phyloP scores from a whole-genome alignment of 2,113 vertebrate species.

The Rattus rattus region DNA sequence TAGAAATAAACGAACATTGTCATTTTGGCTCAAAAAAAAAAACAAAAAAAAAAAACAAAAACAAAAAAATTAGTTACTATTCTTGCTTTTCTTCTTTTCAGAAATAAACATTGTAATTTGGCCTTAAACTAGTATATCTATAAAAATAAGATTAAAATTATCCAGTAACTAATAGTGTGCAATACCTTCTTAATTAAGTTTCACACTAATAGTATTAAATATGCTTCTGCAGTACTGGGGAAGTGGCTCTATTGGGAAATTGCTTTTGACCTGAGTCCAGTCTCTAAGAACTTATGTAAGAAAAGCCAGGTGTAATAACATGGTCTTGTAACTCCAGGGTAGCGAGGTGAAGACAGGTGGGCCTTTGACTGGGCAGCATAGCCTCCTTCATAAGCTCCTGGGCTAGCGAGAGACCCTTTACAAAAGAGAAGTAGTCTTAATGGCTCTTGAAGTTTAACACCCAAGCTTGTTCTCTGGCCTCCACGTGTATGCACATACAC shows the following conservation, averaged over 20 bases:
- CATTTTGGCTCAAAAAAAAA: neutral
- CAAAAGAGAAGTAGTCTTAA: neutral
- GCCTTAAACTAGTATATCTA: neutral
- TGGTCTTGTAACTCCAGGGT: neutral
- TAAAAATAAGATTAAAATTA: constrained; percentile 31
- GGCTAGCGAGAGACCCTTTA: neutral
- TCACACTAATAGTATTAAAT: neutral
- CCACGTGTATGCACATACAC: no score
- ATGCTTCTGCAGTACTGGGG: neutral
- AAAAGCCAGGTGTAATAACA: neutral
- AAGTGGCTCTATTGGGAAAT: neutral
- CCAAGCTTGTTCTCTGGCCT: neutral
- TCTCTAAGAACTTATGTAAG: neutral
- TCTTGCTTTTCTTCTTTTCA: neutral
- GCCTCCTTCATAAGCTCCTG: neutral
- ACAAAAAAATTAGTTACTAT: neutral
- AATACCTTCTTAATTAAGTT: constrained; percentile 5
- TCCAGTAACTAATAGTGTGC: neutral
- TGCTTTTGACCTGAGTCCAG: neutral
- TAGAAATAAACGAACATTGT: neutral
- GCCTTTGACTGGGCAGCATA: neutral
- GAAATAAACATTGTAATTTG: constrained; percentile 11
- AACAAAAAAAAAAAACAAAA: no score
- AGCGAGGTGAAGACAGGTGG: neutral
- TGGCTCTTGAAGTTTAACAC: neutral